Evolutionary conservation across 2,888 invertebrate species (phyloP), one percentile per base, ranked within the genome.

Genomic region (Lithophane leautieri): DNA sequence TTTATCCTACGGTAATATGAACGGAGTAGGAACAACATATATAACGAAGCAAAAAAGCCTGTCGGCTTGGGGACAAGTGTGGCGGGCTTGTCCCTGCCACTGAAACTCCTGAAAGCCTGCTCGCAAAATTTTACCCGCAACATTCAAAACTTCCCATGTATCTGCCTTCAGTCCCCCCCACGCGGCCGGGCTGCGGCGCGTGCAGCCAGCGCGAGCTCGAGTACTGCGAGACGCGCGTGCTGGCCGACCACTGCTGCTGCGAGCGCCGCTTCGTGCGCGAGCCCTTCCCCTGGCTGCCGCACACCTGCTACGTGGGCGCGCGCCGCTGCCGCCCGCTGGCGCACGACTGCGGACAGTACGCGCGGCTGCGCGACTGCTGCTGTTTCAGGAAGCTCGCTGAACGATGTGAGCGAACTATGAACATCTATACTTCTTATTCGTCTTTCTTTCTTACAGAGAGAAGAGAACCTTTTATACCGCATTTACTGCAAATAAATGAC

Each of bases 241-340:
- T 98, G 84, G 94, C 94, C 16, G 96, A 96, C 93, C 96, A 96
- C 94, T 96, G 96, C 92, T 96, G 96, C 93, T 96, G 95, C 93
- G 96, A 96, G 92, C 97, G 97, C 85, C 96, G 96, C 89, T 96
- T 97, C 91, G 95, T 97, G 90, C 96, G 96, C 75, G 98, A 97
- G 94, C 97, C 97, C 56, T 97, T 98, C 90, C 97, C 97, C 40
- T 98, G 97, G 95, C 96, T 98, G 85, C 97, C 97, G 83, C 98
- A 98, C 94, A 97, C 97, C 2, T 98, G 98, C 94, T 97, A 97
- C 93, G 90, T 97, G 88, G 97, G 97, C 61, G 96, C 97, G 72
- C 95, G 95, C 88, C 96, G 97, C 87, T 98, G 97, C 93, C 94
- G 94, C 84, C 97, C 97, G 56, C 93, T 97, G 42, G 97, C 97